These are phyloP conservation scores for Theocolax elegans DNA, from an alignment of 1,140 invertebrate species.

Conservation along the genomic window DNA sequence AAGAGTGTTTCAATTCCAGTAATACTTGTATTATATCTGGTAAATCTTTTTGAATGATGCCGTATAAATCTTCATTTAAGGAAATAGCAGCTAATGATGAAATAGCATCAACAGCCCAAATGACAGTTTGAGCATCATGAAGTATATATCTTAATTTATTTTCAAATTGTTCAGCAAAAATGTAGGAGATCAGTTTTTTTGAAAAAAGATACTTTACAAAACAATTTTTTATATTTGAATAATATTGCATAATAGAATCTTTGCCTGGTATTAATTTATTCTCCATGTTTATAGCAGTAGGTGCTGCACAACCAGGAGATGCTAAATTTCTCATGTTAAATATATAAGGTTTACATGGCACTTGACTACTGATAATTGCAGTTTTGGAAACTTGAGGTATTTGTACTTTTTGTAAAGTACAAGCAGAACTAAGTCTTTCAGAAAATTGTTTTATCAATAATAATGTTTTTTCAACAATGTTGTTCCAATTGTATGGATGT, in stretches of 20 bases:
- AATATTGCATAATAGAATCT: constrained; percentile 52
- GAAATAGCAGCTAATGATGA: constrained; percentile 76
- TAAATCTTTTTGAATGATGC: constrained; percentile 83
- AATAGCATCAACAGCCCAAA: constrained; percentile 78
- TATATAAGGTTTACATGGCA: constrained; percentile 43
- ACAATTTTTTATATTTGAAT: constrained; percentile 53
- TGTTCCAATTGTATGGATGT: constrained; percentile 84
- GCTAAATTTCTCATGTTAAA: constrained; percentile 60
- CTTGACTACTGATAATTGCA: constrained; percentile 5
- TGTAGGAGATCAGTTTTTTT: constrained; percentile 74
- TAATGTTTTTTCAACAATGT: constrained; percentile 72
- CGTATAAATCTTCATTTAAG: constrained; percentile 80
- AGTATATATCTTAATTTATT: constrained; percentile 74
- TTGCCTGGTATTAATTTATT: constrained; percentile 39
- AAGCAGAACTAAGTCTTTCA: constrained; percentile 68
- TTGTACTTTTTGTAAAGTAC: constrained; percentile 52
- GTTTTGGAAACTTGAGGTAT: background rate
- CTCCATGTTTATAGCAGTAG: background rate
- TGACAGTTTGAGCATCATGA: constrained; percentile 74
- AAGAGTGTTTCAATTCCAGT: constrained; percentile 73
- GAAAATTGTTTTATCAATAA: constrained; percentile 72
- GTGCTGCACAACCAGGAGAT: background rate
- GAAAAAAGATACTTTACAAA: constrained; percentile 58
- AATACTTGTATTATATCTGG: constrained; percentile 74
- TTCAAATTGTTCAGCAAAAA: constrained; percentile 78